Evolutionary conservation across 2,888 invertebrate genomes (phyloP), one percentile per base, ranked within the genome.

Genomic region (Schizaphis graminum): DNA sequence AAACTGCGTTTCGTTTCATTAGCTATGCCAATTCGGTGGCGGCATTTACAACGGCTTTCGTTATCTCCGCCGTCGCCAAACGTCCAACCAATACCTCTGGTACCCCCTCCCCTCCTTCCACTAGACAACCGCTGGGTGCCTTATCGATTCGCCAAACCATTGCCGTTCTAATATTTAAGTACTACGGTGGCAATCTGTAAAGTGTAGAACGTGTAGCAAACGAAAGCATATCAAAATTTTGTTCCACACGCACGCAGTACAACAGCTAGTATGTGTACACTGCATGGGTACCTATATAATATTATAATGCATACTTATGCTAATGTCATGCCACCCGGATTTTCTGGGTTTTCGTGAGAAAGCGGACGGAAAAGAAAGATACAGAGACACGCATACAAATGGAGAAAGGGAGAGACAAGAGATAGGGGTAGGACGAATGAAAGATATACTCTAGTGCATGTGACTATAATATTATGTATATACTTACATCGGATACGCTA

Each of bases 1-100:
- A n/a, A 85, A 85, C 57, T 57, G n/a, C 85, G 91, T 91, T 91
- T 57, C 91, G 47, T 92, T 92, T 92, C 91, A 86, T 92, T 92
- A 92, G 86, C n/a, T 57, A n/a, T 57, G 85, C 85, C 91, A 44
- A n/a, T 57, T 57, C 84, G 10, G 11, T 44, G 57, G 57, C 91
- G 86, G 47, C 47, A 35, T 91, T 84, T 91, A 57, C 89, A 49
- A 16, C n/a, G 53, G 91, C 26, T 53, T 91, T 77, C 77, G 49
- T 91, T 84, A 91, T 91, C 91, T 77, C 49, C n/a, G 41, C 16
- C 41, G 21, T 35, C 85, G 21, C 56, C 56, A 24, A 90, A 61
- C 28, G 47, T 89, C 57, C 89, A n/a, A 89, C 89, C 89, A 13
- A 56, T 41, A 35, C 35, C 56, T 77, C 21, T 77, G 35, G 77